phyloP scores from a whole-genome alignment of 2,888 invertebrate genomes.

The Tachina lurida region DNA sequence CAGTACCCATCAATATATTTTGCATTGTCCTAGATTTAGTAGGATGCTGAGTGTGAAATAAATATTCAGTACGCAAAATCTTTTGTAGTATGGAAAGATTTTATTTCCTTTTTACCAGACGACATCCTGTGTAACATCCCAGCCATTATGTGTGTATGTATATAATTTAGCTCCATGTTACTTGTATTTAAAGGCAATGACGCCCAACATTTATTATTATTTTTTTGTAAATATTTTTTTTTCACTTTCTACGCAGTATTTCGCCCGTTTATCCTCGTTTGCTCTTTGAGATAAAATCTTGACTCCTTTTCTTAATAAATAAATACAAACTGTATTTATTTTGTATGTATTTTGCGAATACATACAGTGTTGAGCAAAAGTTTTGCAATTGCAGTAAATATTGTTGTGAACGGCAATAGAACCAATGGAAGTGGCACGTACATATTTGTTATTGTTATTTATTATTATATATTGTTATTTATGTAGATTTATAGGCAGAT shows the following conservation, averaged over 20 bases:
- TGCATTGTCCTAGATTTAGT: slow-evolving; percentile 50
- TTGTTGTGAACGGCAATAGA: too few relatives aligned
- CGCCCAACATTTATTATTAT: slow-evolving; percentile 12
- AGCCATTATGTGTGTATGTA: neutral
- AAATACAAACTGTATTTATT: too few relatives aligned
- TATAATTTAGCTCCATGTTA: neutral
- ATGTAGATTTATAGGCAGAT: too few relatives aligned
- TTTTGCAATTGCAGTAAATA: too few relatives aligned
- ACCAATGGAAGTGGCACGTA: too few relatives aligned
- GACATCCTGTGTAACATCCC: neutral
- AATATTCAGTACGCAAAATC: slow-evolving; percentile 43
- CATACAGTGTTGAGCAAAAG: neutral
- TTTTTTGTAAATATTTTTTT: neutral
- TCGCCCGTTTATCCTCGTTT: neutral
- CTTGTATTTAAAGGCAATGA: slow-evolving; percentile 22
- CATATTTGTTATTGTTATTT: too few relatives aligned
- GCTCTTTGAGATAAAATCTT: neutral
- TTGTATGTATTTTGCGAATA: neutral
- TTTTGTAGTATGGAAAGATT: neutral
- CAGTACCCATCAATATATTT: slow-evolving; percentile 21
- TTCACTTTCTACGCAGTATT: slow-evolving; percentile 37
- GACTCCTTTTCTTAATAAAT: neutral
- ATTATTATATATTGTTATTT: too few relatives aligned
- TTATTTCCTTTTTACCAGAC: neutral
- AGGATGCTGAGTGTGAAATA: slow-evolving; percentile 8